These are phyloP conservation scores for Xyrichtys novacula DNA, from an alignment of 2,797 vertebrate genomes.

Conservation along the genomic window DNA sequence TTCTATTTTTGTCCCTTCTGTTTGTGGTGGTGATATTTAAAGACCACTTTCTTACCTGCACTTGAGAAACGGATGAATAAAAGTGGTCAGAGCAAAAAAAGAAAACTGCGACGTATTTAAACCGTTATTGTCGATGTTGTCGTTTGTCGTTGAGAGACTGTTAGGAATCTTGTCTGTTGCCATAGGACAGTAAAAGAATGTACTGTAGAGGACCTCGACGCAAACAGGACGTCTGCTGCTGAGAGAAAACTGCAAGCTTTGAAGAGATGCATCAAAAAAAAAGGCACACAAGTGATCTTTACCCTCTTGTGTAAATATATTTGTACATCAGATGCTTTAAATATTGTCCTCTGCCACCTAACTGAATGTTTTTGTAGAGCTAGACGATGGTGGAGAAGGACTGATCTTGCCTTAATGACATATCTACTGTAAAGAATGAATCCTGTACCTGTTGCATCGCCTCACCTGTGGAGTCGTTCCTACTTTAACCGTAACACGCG, in stretches of 20 bases:
- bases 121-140: slow-evolving; percentile 36
- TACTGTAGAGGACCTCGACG: slow-evolving; percentile 54
- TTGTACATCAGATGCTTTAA: slow-evolving; percentile 41
- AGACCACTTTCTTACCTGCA: slow-evolving; percentile 56
- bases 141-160: slow-evolving; percentile 46
- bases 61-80: slow-evolving; percentile 50
- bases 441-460: slow-evolving; percentile 28
- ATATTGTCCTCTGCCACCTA: slow-evolving; percentile 50
- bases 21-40: slow-evolving; percentile 59
- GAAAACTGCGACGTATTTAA: slow-evolving; percentile 51
- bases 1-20: slow-evolving; percentile 56
- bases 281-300: slow-evolving; percentile 26
- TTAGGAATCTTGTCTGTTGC: slow-evolving; percentile 62
- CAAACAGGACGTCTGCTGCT: neutral
- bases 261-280: slow-evolving; percentile 11
- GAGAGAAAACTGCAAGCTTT: slow-evolving; percentile 4
- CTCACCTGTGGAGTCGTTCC: slow-evolving; percentile 38
- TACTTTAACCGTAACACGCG: slow-evolving; percentile 43
- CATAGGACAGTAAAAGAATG: slow-evolving; percentile 71
- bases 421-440: slow-evolving; percentile 38
- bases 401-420: slow-evolving; percentile 69
- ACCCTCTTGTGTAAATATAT: slow-evolving; percentile 36
- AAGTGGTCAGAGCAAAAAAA: slow-evolving; percentile 46
- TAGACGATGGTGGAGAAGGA: slow-evolving; percentile 32
- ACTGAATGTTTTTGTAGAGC: slow-evolving; percentile 41